These are phyloP conservation scores for Diabrotica virgifera DNA, from an alignment of 1,140 invertebrate species.

Conservation along the genomic window DNA sequence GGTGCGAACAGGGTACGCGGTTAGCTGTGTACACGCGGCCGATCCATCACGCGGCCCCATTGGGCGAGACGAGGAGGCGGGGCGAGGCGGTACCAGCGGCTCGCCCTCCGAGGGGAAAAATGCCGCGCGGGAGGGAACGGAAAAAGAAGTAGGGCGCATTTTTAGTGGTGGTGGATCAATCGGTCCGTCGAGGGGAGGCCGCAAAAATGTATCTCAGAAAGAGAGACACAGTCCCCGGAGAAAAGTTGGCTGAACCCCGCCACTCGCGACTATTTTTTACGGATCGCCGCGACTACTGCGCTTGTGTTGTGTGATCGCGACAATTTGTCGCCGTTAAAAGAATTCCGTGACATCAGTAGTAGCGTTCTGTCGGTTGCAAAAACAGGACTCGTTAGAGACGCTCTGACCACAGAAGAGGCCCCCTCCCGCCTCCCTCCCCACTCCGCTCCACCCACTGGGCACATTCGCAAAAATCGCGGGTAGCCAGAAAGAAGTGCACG, in stretches of 20 bases:
- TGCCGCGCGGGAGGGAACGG: constrained; percentile 46
- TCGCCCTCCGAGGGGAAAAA: constrained; percentile 57
- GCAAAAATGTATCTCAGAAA: constrained; percentile 23
- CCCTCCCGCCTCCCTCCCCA: constrained; percentile 29
- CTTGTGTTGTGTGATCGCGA: constrained; percentile 45
- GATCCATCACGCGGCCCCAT: constrained; percentile 41
- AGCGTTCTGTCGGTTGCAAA: constrained; percentile 48
- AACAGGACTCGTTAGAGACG: constrained; percentile 43
- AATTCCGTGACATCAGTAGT: constrained; percentile 50
- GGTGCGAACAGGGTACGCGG: constrained; percentile 27
- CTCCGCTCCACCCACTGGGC: constrained; percentile 50
- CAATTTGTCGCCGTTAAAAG: constrained; percentile 52
- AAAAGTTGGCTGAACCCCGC: constrained; percentile 25
- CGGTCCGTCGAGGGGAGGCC: constrained; percentile 41
- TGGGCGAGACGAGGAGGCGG: constrained; percentile 51
- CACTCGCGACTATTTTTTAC: constrained; percentile 36
- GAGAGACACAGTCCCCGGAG: constrained; percentile 26
- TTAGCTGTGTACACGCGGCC: constrained; percentile 35
- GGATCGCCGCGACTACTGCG: constrained; percentile 38
- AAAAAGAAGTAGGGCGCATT: constrained; percentile 50
- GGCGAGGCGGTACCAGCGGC: constrained; percentile 45
- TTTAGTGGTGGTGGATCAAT: constrained; percentile 49
- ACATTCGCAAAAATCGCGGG: constrained; percentile 57
- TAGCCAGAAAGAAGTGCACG: constrained; percentile 48
- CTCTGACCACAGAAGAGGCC: constrained; percentile 34